Percentiles rank a stretch among this genome's conserved stretches.
Conservation (phyloP, 2,888 invertebrate species). For the Apodemia mormo region DNA sequence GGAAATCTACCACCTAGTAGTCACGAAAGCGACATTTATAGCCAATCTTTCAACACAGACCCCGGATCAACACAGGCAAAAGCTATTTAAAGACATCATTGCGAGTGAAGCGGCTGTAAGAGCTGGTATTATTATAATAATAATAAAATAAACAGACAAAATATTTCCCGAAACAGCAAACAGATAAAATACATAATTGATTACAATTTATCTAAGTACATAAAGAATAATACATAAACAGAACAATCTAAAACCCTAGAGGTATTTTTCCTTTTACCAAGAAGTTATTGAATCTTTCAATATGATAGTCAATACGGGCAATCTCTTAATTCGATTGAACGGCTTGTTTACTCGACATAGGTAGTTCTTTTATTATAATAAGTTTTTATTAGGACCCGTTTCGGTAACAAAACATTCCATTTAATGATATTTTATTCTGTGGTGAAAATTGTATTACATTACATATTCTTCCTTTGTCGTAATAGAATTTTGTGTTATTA, state of each 20-base stretch:
- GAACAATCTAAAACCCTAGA: conserved; percentile 1
- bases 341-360: conserved; percentile 26
- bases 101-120: no score
- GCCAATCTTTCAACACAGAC: no score
- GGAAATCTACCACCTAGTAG: no score
- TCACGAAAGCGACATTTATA: no score
- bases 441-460: conserved; percentile 1
- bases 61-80: no score
- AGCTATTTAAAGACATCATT: no score
- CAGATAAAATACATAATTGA: neutral
- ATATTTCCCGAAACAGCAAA: neutral
- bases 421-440: neutral
- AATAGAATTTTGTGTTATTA: no score
- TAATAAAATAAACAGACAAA: neutral
- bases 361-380: conserved; percentile 21
- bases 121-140: no score
- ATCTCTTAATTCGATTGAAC: conserved; percentile 31
- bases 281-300: conserved; percentile 7
- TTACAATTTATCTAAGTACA: conserved; percentile 7
- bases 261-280: conserved; percentile 12
- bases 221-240: neutral
- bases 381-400: neutral
- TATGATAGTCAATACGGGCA: conserved; percentile 30
- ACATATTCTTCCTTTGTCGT: neutral
- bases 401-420: neutral